phyloP scores from a whole-genome alignment of 1,140 invertebrate species.

The Chelonus insularis region DNA sequence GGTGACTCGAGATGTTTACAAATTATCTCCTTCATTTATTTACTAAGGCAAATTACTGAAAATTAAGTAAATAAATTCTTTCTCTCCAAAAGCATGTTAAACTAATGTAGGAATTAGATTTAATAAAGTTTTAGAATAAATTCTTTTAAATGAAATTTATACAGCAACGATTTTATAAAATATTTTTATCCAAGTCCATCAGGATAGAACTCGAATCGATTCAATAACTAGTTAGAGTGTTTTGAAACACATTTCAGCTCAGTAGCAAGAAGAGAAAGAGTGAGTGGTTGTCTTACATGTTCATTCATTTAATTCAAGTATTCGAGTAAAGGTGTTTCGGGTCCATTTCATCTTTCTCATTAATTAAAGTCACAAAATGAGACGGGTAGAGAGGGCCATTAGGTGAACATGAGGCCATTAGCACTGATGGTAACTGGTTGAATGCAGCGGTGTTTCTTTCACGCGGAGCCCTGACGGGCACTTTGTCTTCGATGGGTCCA shows the following conservation, averaged over 20 bases:
- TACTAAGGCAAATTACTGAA: no score
- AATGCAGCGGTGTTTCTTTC: neutral
- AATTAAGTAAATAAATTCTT: no score
- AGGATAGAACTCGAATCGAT: no score
- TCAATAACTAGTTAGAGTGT: neutral
- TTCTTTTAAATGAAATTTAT: no score
- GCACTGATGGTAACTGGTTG: neutral
- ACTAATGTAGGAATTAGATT: no score
- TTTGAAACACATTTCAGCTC: no score
- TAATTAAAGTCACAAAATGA: conserved; percentile 1
- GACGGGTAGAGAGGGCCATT: neutral
- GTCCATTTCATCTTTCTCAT: neutral
- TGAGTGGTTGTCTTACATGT: neutral
- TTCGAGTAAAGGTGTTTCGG: neutral
- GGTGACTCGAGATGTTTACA: neutral
- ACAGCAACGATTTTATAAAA: no score
- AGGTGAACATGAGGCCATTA: conserved; percentile 8
- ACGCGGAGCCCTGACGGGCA: neutral
- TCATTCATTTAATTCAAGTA: neutral
- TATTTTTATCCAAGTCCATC: no score
- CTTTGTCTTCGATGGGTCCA: conserved; percentile 3
- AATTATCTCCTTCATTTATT: no score
- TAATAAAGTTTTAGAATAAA: no score
- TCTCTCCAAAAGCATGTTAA: no score
- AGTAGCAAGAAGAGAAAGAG: no score